phyloP scores from a whole-genome alignment of 1,140 invertebrate genomes.

The Hestina assimilis region DNA sequence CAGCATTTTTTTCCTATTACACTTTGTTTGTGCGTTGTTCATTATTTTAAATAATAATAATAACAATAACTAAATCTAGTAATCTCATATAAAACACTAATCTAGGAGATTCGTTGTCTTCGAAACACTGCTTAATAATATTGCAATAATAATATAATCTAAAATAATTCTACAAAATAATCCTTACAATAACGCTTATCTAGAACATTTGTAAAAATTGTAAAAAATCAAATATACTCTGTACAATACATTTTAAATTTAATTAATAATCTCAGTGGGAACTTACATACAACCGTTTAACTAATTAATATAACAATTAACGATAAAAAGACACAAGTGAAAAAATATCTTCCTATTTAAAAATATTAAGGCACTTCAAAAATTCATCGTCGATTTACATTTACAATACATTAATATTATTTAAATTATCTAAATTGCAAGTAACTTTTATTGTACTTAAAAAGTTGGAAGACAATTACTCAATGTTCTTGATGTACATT shows the following conservation, averaged over 20 bases:
- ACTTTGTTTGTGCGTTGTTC: slow-evolving; percentile 58
- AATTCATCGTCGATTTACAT: slow-evolving; percentile 20
- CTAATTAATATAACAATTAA: neutral
- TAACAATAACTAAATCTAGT: slow-evolving; percentile 61
- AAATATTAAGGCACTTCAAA: slow-evolving; percentile 19
- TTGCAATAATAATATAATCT: slow-evolving; percentile 25
- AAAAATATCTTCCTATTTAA: neutral
- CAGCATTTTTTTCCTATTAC: slow-evolving; percentile 47
- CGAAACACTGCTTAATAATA: slow-evolving; percentile 39
- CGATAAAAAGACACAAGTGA: slow-evolving; percentile 10
- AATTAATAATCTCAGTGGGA: slow-evolving; percentile 57
- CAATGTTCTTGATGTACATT: slow-evolving; percentile 27
- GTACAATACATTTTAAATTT: slow-evolving; percentile 56
- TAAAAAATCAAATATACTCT: slow-evolving; percentile 57
- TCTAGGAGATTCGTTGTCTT: slow-evolving; percentile 60
- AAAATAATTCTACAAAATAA: slow-evolving; percentile 30
- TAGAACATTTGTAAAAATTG: slow-evolving; percentile 59
- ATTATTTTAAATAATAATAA: slow-evolving; percentile 51
- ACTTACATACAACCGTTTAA: slow-evolving; percentile 4
- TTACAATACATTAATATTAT: slow-evolving; percentile 28
- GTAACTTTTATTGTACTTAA: slow-evolving; percentile 34
- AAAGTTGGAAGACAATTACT: slow-evolving; percentile 48
- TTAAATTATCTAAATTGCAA: slow-evolving; percentile 1
- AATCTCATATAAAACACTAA: slow-evolving; percentile 62
- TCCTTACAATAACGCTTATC: slow-evolving; percentile 28